phyloP scores from a whole-genome alignment of 2,888 invertebrate species.

The Coremacera marginata region DNA sequence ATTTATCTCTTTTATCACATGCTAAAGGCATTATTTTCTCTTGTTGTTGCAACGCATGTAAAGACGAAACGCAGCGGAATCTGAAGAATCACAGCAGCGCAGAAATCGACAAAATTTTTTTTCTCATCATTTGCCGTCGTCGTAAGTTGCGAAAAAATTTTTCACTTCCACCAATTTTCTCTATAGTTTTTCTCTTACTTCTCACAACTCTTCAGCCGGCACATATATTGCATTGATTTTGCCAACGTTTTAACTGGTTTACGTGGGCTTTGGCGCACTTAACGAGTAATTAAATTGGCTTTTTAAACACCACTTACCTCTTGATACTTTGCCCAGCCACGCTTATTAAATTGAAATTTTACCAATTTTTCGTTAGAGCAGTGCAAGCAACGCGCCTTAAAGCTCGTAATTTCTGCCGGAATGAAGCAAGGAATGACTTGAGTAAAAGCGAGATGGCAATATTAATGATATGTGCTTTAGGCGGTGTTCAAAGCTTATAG shows the following conservation, averaged over 20 bases:
- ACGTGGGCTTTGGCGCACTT: conserved; percentile 15
- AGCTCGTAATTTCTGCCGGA: background rate
- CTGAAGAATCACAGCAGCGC: background rate
- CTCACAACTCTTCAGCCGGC: background rate
- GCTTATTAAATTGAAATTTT: conserved; percentile 71
- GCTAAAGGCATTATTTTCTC: background rate
- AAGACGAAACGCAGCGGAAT: background rate
- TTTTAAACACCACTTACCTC: conserved; percentile 72
- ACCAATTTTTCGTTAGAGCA: conserved; percentile 30
- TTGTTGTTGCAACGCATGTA: conserved; percentile 27
- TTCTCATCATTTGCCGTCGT: conserved; percentile 21
- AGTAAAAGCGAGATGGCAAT: background rate
- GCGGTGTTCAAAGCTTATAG: background rate
- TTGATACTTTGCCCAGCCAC: conserved; percentile 90
- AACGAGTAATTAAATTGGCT: conserved; percentile 35
- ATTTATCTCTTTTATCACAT: conserved; percentile 23
- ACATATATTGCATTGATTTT: conserved; percentile 4
- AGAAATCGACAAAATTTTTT: conserved; percentile 14
- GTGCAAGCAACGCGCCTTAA: background rate
- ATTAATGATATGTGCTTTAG: background rate
- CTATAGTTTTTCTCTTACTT: conserved; percentile 10
- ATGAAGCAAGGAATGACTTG: background rate
- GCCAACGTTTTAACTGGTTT: background rate
- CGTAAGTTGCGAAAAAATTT: conserved; percentile 4
- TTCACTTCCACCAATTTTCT: background rate